These are phyloP conservation scores for Drosophila melanogaster DNA, from an alignment of 1,140 invertebrate genomes.

Conservation along the genomic window Release_6_plus_ISO1_MT NC_004354.4:14763501-14764000, in stretches of 20 bases:
- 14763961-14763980: slow-evolving; percentile 62
- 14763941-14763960: slow-evolving; percentile 58
- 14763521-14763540: slow-evolving; percentile 1
- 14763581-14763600: slow-evolving; percentile 44
- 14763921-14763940: slow-evolving; percentile 21
- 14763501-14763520: no score
- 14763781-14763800: background rate
- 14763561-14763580: background rate
- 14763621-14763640: slow-evolving; percentile 46
- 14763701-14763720: slow-evolving; percentile 70
- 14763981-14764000: slow-evolving; percentile 60
- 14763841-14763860: slow-evolving; percentile 33
- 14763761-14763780: slow-evolving; percentile 11
- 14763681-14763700: slow-evolving; percentile 42
- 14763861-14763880: slow-evolving; percentile 52
- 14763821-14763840: slow-evolving; percentile 12
- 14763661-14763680: slow-evolving; percentile 54
- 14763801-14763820: background rate
- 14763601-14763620: slow-evolving; percentile 14
- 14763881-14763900: slow-evolving; percentile 75
- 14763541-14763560: slow-evolving; percentile 2
- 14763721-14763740: slow-evolving; percentile 58
- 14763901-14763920: slow-evolving; percentile 47
- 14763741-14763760: slow-evolving; percentile 36
- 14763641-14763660: slow-evolving; percentile 66